These are phyloP conservation scores for Tolmerus cingulatus DNA, from an alignment of 2,888 invertebrate species.

Conservation along the genomic window DNA sequence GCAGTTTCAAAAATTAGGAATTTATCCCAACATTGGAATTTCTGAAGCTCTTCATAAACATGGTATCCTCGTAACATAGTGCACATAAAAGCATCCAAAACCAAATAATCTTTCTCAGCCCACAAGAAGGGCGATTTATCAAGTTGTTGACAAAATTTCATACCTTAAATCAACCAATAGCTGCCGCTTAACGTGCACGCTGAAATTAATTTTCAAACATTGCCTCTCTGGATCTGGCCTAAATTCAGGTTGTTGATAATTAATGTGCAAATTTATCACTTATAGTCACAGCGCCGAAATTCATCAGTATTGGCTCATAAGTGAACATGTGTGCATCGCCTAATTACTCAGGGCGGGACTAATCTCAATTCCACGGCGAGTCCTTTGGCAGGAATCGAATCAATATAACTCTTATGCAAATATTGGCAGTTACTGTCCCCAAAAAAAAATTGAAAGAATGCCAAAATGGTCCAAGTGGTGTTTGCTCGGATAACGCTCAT, in stretches of 20 bases:
- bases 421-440: background rate
- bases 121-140: background rate
- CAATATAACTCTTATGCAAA: background rate
- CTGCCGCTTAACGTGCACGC: background rate
- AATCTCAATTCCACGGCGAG: background rate
- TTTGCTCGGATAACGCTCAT: background rate
- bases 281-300: background rate
- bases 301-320: background rate
- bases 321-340: background rate
- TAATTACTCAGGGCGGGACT: background rate
- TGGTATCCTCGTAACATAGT: background rate
- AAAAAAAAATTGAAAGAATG: background rate
- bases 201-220: slow-evolving; percentile 1
- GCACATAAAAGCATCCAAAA: background rate
- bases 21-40: no score
- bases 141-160: background rate
- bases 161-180: background rate
- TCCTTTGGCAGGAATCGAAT: background rate
- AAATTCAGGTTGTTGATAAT: background rate
- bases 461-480: background rate
- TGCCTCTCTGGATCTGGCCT: background rate
- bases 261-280: slow-evolving; percentile 6
- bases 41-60: background rate
- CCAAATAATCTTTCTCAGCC: background rate
- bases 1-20: background rate